phyloP scores from a whole-genome alignment of 2,888 invertebrate species.

The Thera obeliscata region DNA sequence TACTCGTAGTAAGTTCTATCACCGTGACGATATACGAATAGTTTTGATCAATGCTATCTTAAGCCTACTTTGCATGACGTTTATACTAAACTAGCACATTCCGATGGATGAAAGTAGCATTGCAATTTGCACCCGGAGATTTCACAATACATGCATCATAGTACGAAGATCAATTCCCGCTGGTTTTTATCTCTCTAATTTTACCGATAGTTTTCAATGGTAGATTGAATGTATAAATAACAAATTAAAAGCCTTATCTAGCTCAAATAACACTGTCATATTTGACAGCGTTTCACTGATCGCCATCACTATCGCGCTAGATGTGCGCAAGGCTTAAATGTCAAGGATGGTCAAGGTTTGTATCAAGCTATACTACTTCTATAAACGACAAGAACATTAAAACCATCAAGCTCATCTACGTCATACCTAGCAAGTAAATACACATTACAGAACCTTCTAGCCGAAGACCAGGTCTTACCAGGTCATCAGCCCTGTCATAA shows the following conservation, averaged over 20 bases:
- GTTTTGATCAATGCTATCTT: not conserved
- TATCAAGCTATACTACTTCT: constrained; percentile 12
- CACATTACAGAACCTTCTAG: not conserved
- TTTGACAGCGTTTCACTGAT: too few species aligned
- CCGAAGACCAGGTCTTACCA: constrained; percentile 83
- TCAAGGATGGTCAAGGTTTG: not conserved
- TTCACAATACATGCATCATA: constrained; percentile 2
- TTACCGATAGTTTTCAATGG: not conserved
- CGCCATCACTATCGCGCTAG: too few species aligned
- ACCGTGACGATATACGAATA: not conserved
- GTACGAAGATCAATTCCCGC: not conserved
- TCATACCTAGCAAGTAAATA: constrained; percentile 7
- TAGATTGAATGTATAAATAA: too few species aligned
- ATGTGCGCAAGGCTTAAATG: too few species aligned
- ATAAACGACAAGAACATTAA: not conserved
- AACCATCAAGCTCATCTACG: constrained; percentile 6
- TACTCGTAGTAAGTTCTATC: not conserved
- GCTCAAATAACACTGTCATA: too few species aligned
- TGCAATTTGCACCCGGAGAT: constrained; percentile 12
- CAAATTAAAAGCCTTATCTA: too few species aligned
- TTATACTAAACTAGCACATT: constrained; percentile 16
- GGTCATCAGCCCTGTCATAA: constrained; percentile 87
- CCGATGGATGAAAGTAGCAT: constrained; percentile 14
- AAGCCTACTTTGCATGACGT: constrained; percentile 16
- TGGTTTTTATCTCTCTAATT: not conserved